Base-by-base conservation (phyloP, 2,888 invertebrate species). In the Apodemia hepburni region DNA sequence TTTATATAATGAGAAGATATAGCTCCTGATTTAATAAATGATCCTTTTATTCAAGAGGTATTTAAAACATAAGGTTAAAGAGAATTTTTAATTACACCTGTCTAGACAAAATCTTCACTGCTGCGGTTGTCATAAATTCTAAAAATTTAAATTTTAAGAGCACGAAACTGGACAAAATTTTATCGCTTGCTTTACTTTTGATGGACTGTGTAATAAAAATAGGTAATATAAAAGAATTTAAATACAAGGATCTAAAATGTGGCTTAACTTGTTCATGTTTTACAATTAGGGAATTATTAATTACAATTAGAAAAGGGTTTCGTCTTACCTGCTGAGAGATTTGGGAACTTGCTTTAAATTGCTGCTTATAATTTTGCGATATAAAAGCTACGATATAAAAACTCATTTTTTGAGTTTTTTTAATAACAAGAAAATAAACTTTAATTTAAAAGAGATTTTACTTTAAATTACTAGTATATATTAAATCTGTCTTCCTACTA, bases 61-160 rank as follows among this genome's bases (percentile, higher is more conserved):
- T 54, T 54, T 15, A 54, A 54, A 54, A 54, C 54, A 54, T 27
- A 54, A 29, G 54, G 54, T 27, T 54, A 54, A 61, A 66, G 61
- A 68, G 59, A 61, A 61, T 65, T 68, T 69, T 66, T 69, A 70
- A 70, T 70, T 69, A 66, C 63, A 63, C 33, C 63, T 63, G 67
- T 69, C 69, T 69, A 66, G 70, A 69, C 69, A 66, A 66, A 65
- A 70, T 62, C 63, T 67, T 61, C 65, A 63, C 64, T 69, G 54
- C 59, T 64, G 68, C 62, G 62, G 63, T 61, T 61, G 65, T 64
- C 64, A 65, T 66, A 62, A 62, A 49, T 59, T 60, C 63, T 61
- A 62, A 67, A 64, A 66, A 49, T 61, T 49, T 22, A 54, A 63
- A 63, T 60, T 59, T 45, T 63, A 65, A 62, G 59, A 60, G 59